phyloP scores from a whole-genome alignment of 2,888 invertebrate species.

The Nephrocerus scutellatus region DNA sequence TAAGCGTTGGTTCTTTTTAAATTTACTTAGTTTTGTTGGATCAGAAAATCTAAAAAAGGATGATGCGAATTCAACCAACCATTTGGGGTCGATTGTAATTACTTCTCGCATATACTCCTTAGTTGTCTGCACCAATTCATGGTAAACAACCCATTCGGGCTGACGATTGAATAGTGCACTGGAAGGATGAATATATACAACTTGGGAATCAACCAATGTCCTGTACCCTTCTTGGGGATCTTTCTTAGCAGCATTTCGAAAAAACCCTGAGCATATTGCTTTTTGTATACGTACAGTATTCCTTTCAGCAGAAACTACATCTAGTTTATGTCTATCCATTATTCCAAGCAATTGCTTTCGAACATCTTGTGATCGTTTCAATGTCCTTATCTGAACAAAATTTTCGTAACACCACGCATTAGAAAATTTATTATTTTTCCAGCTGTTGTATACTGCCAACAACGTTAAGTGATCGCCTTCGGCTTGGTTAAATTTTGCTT shows the following conservation, averaged over 20 bases:
- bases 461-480: conserved; percentile 98
- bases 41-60: conserved; percentile 99
- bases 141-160: conserved; percentile 99
- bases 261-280: conserved; percentile 97
- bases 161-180: conserved; percentile 96
- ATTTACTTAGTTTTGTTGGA: conserved; percentile 95
- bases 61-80: conserved; percentile 98
- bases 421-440: conserved; percentile 98
- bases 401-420: conserved; percentile 99
- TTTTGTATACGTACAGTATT: conserved; percentile 95
- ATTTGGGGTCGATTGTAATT: conserved; percentile 92
- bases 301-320: conserved; percentile 94
- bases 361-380: conserved; percentile 96
- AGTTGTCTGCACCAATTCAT: conserved; percentile 96
- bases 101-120: conserved; percentile 99
- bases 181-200: conserved; percentile 98
- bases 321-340: conserved; percentile 94
- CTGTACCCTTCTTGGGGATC: conserved; percentile 98
- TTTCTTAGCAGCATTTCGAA: conserved; percentile 97
- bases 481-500: conserved; percentile 97
- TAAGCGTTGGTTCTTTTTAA: conserved; percentile 97
- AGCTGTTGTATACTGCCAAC: conserved; percentile 97
- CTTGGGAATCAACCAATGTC: conserved; percentile 94
- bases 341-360: conserved; percentile 94
- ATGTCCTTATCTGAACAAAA: conserved; percentile 93